phyloP scores from a whole-genome alignment of 1,140 invertebrate species.

The Arion vulgaris region DNA sequence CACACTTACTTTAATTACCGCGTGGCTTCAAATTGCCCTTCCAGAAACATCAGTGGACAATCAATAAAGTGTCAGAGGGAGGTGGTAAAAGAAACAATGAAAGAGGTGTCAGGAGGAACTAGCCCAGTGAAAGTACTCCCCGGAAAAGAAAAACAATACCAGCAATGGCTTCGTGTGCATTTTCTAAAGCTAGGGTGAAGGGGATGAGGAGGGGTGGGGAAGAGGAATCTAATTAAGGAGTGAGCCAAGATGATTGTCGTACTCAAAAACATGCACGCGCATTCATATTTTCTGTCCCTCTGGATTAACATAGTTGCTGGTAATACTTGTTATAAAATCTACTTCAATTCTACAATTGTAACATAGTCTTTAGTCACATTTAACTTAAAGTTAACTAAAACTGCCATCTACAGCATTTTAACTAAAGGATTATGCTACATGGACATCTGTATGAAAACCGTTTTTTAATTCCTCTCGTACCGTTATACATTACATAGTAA shows the following conservation, averaged over 20 bases:
- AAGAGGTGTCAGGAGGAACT: slow-evolving; percentile 9
- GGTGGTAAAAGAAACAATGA: background rate
- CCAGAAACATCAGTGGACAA: slow-evolving; percentile 17
- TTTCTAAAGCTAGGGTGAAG: background rate
- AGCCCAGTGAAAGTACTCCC: background rate
- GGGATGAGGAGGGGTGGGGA: background rate
- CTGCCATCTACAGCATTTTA: background rate
- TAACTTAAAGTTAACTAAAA: background rate
- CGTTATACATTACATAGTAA: no score
- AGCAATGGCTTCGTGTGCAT: background rate
- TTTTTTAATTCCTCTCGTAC: no score
- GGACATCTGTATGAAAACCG: no score
- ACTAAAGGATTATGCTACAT: no score
- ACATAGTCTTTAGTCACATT: background rate
- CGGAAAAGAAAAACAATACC: background rate
- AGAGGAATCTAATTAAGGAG: background rate
- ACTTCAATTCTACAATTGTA: background rate
- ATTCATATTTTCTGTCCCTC: background rate
- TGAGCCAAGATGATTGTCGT: background rate
- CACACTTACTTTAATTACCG: slow-evolving; percentile 21
- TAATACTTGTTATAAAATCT: no score
- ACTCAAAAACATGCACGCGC: background rate
- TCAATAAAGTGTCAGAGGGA: slow-evolving; percentile 11
- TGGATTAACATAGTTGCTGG: background rate
- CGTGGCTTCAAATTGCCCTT: slow-evolving; percentile 8